Evolutionary conservation across 2,888 invertebrate genomes (phyloP).

Genomic region (Heliothis peltigera): DNA sequence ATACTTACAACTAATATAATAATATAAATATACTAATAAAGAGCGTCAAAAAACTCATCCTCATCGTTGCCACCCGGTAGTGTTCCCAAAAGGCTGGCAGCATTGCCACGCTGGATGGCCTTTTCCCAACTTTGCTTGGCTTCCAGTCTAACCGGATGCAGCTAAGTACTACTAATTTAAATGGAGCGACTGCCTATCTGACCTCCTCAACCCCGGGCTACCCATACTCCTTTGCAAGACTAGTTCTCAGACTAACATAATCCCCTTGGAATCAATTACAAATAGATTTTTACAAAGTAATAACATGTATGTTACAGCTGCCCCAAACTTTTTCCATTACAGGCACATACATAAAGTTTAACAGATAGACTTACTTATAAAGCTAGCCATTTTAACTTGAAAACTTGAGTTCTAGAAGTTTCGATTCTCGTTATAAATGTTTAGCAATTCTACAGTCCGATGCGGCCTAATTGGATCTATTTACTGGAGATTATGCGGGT

Average conservation of each 20-base stretch:
- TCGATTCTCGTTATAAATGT: conserved; percentile 18
- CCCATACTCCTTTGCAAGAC: not conserved
- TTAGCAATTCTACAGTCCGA: conserved; percentile 33
- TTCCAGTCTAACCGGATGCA: no score
- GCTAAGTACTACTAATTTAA: no score
- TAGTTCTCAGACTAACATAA: no score
- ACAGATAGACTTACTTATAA: not conserved
- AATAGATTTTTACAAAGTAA: not conserved
- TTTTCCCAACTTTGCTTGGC: no score
- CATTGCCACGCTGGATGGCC: no score
- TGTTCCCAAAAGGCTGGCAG: no score
- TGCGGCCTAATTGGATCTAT: conserved; percentile 30
- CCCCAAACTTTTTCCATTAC: conserved; percentile 36
- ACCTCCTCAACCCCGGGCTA: not conserved
- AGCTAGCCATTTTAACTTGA: conserved; percentile 34
- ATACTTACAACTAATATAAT: no score
- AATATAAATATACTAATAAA: no score
- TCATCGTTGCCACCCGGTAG: no score
- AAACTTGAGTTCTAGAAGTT: conserved; percentile 25
- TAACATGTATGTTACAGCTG: not conserved
- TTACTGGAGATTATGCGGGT: conserved; percentile 7
- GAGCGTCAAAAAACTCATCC: no score
- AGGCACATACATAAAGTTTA: conserved; percentile 18
- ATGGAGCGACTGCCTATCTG: no score
- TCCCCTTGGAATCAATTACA: not conserved